Evolutionary conservation across 2,888 invertebrate species (phyloP), one percentile per base, ranked within the genome.

Genomic region (Megaustenia siamemsis): DNA sequence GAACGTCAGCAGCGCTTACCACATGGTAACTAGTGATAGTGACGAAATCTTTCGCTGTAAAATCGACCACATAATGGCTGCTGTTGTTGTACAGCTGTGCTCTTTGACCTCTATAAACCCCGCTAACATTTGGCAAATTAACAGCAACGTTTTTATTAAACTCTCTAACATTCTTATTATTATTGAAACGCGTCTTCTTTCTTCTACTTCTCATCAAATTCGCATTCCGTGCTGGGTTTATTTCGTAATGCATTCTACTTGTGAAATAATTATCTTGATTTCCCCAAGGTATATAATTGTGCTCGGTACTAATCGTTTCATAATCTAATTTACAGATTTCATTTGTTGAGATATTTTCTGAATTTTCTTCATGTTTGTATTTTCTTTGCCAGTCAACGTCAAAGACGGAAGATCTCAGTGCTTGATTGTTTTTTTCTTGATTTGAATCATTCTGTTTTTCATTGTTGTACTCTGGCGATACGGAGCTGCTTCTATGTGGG

Each of bases 11-110:
- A 8, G 71, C 15, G 15, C n/a, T 43, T 24, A 43, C 43, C 24
- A n/a, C 43, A n/a, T 43, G 43, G 15, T 71, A 40, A 10, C 6
- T 3, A 0, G n/a, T 43, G 12, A 71, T n/a, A 1, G 5, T 3
- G 28, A 71, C n/a, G 10, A 71, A 43, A 0, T 24, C 8, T 0
- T 6, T 71, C n/a, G 8, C 28, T 1, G 43, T 71, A 12, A 43
- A 71, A n/a, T 71, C 71, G 28, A 43, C 18, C 0, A 43, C 43
- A n/a, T 71, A 71, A 43, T 71, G 71, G 10, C 45, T 71, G 21
- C 43, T 43, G 40, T 71, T 71, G 10, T 71, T 71, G 28, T 71
- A 71, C n/a, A 71, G 43, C 43, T 71, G 43, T 10, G 71, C 15
- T 15, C 71, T 71, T 43, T 71, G 71, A 71, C 43, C 71, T 28